Evolutionary conservation across 1,140 invertebrate genomes (phyloP), one percentile per base, ranked within the genome.

Genomic region (Aradophagus sp.): DNA sequence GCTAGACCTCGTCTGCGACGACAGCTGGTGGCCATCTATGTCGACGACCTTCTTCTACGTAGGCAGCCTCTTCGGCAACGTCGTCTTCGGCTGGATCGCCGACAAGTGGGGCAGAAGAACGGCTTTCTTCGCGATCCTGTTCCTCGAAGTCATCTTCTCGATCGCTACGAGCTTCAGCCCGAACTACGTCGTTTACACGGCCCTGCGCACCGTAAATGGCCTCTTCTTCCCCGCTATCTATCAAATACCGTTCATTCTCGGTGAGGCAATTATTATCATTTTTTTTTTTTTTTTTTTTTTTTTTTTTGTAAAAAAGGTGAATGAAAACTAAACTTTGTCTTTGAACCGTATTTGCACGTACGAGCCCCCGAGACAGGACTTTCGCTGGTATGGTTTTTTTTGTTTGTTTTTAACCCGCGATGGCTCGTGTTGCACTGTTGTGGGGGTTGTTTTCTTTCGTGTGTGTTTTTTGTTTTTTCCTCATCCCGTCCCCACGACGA

Each of bases 211-310:
- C 23, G 81, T 89, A 19, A 89, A 89, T 39, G 92, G 91, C 23
- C 85, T 92, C 29, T 91, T 92, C 68, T 91, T 93, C 69, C 91
- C 92, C 19, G 90, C 91, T 14, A 84, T 92, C 62, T 91, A 91
- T 77, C 90, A 91, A 70, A 89, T 90, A 75, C 91, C 91, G 14
- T 91, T 91, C 63, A 90, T 92, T 65, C 80, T 92, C 42, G 90
- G 88, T 89, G 73, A 52, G 71, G 0, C 5, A 36, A 4, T 23
- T 10, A 10, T 5, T 23, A 23, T 4, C 29, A 10, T 31, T 11
- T 11, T 11, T 10, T 11, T 4, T 31, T 11, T 6, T 14, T 27
- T 35, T 44, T 20, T 53, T 48, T 2, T 32, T 11, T 16, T 52
- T 17, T 29, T 26, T 7, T 42, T 41, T 32, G 15, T n/a, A n/a